These are phyloP conservation scores for Lanius ludovicianus DNA, from an alignment of 2,113 vertebrate genomes.

Conservation along the genomic window DNA sequence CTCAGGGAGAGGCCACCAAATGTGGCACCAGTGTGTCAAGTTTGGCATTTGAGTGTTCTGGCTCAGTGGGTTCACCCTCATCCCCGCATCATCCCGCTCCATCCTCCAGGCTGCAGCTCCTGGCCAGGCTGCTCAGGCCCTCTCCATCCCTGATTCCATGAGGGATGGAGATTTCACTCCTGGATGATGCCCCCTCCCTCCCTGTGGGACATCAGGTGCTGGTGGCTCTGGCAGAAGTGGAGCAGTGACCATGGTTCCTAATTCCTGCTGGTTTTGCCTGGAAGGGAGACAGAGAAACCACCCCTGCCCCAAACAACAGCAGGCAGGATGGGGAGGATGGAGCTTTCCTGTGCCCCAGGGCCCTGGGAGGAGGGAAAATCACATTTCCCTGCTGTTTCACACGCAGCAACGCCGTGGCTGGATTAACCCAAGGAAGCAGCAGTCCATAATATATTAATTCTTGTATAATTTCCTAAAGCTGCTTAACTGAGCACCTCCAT, in stretches of 20 bases:
- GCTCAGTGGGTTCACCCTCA: neutral
- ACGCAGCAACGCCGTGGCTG: neutral
- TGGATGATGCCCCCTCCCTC: no score
- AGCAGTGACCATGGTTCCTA: accelerated
- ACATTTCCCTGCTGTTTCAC: neutral
- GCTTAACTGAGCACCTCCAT: neutral
- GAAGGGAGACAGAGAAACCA: accelerated
- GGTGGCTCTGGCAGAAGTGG: neutral
- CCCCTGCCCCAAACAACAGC: neutral
- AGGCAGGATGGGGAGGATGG: neutral
- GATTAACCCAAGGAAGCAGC: neutral
- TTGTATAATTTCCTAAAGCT: neutral
- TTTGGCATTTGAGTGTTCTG: neutral
- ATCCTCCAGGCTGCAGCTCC: neutral
- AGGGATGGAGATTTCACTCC: neutral
- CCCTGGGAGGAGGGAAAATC: neutral
- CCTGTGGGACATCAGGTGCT: accelerated
- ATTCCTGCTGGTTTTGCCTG: neutral
- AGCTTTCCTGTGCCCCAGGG: neutral
- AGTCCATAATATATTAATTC: neutral
- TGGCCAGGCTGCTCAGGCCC: neutral
- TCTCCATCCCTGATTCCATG: neutral
- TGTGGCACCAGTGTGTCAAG: neutral
- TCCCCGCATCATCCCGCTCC: neutral
- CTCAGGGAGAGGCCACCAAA: neutral